These are phyloP conservation scores for Sarcophaga variegata DNA, from an alignment of 2,888 invertebrate genomes.

Conservation along the genomic window DNA sequence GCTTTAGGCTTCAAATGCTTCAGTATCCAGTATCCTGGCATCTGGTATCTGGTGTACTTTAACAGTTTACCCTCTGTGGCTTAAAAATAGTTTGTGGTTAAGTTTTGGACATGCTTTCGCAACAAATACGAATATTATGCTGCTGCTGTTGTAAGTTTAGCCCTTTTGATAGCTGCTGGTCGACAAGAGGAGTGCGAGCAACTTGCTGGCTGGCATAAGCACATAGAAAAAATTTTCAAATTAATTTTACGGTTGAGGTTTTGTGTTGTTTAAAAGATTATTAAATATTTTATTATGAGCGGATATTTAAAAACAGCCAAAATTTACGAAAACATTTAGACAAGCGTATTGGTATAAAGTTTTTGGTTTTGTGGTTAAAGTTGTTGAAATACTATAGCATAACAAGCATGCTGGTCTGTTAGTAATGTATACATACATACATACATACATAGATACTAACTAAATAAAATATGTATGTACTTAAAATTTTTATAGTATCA, in stretches of 20 bases:
- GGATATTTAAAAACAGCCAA: constrained; percentile 21
- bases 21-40: not conserved
- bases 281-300: constrained; percentile 37
- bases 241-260: constrained; percentile 31
- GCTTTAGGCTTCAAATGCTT: constrained; percentile 39
- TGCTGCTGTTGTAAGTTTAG: too few relatives aligned
- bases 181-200: not conserved
- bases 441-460: too few relatives aligned
- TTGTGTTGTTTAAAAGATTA: constrained; percentile 34
- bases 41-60: too few relatives aligned
- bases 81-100: constrained; percentile 37
- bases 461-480: too few relatives aligned
- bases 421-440: too few relatives aligned
- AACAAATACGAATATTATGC: not conserved
- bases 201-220: not conserved
- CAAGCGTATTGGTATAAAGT: too few relatives aligned
- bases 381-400: too few relatives aligned
- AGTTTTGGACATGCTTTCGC: constrained; percentile 22
- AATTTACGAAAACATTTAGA: too few relatives aligned
- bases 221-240: constrained; percentile 15
- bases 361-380: too few relatives aligned
- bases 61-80: constrained; percentile 23
- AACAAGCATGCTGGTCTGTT: too few relatives aligned
- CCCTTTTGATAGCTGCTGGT: not conserved
- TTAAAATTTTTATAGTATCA: too few relatives aligned